Conservation (phyloP, 2,113 vertebrate genomes). For the Butorides virescens region DNA sequence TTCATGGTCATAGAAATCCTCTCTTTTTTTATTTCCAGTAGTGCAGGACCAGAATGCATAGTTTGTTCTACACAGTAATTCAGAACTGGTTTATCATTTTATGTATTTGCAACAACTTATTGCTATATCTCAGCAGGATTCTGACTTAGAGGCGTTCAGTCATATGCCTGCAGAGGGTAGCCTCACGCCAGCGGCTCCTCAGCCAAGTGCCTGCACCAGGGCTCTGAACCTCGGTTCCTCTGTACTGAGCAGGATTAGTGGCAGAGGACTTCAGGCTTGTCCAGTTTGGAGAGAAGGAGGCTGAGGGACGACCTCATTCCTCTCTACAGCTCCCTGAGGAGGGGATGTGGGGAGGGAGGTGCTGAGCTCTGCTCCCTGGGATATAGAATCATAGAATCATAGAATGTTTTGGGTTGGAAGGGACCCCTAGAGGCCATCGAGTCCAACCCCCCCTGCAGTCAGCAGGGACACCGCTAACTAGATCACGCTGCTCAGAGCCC, state of each 20-base stretch:
- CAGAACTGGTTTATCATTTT: not conserved
- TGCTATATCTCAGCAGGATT: not conserved
- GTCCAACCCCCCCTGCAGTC: too few species aligned
- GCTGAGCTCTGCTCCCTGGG: not conserved
- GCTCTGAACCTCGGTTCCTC: not conserved
- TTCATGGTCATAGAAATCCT: accelerated
- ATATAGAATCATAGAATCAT: too few species aligned
- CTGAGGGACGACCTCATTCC: not conserved
- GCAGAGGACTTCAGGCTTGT: accelerated
- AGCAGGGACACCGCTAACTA: too few species aligned
- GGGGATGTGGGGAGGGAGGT: not conserved
- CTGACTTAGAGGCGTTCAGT: not conserved
- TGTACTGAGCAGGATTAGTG: accelerated
- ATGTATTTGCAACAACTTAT: not conserved
- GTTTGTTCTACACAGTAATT: not conserved
- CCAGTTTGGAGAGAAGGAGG: not conserved
- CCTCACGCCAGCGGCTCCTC: accelerated
- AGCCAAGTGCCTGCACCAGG: not conserved
- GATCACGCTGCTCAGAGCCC: too few species aligned
- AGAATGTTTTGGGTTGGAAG: too few species aligned
- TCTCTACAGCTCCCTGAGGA: not conserved
- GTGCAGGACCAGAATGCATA: not conserved
- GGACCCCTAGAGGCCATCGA: too few species aligned
- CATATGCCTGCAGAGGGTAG: not conserved
- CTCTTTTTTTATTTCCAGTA: not conserved